Conservation (phyloP, 2,888 invertebrate species). For the Steinernema hermaphroditum region DNA sequence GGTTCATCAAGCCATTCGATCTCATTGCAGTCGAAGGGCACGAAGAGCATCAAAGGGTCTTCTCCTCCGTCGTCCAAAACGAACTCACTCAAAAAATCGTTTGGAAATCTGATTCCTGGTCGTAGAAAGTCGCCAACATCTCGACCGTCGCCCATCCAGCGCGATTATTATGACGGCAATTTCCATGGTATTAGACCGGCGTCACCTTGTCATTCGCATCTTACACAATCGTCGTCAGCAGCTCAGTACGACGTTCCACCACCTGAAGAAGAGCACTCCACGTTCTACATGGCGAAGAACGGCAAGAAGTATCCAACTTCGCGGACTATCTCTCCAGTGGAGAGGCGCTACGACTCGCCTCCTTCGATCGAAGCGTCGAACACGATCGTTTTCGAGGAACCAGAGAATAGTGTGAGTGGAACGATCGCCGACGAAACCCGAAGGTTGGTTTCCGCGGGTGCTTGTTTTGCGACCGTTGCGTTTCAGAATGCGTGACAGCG, state of each 20-base stretch:
- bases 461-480: background rate
- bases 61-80: constrained; percentile 3
- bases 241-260: constrained; percentile 11
- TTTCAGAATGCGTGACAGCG: background rate
- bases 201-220: constrained; percentile 5
- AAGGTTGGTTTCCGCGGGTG: background rate
- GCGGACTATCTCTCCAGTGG: background rate
- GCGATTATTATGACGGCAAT: constrained; percentile 2
- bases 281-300: constrained; percentile 17
- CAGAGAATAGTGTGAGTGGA: background rate
- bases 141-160: background rate
- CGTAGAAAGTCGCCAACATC: constrained; percentile 4
- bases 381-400: constrained; percentile 10
- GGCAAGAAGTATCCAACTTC: background rate
- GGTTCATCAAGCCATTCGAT: background rate
- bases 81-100: constrained; percentile 11
- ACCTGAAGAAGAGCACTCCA: background rate
- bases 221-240: constrained; percentile 4
- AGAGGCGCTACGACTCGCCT: background rate
- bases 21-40: background rate
- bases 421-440: background rate
- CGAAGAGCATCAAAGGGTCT: background rate
- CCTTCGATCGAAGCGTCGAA: background rate
- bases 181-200: background rate
- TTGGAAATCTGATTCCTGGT: constrained; percentile 7